These are phyloP conservation scores for Conistra vaccinii DNA, from an alignment of 2,888 invertebrate species.

Conservation along the genomic window DNA sequence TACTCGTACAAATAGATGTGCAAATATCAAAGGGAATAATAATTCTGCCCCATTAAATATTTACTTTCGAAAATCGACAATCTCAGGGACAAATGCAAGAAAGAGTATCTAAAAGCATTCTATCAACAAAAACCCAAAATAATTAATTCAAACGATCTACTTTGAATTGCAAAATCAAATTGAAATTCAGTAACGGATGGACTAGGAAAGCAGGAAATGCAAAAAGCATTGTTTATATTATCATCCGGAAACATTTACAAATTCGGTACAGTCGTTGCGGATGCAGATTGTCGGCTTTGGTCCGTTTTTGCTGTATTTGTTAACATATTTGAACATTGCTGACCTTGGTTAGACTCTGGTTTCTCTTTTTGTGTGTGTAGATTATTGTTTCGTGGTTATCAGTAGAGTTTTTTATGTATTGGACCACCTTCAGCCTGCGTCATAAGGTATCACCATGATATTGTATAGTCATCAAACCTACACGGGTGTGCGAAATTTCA, in stretches of 20 bases:
- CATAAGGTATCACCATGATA: not conserved
- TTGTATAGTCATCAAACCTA: constrained; percentile 12
- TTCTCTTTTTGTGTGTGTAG: constrained; percentile 10
- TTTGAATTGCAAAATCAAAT: constrained; percentile 58
- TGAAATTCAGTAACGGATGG: constrained; percentile 52
- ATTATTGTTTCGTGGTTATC: not conserved
- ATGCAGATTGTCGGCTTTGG: constrained; percentile 34
- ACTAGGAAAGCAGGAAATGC: constrained; percentile 31
- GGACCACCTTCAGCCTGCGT: too few relatives aligned
- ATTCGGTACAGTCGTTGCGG: constrained; percentile 31
- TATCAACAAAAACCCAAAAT: constrained; percentile 20
- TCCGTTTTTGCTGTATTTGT: constrained; percentile 20
- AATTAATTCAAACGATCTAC: constrained; percentile 35
- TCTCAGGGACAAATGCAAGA: not conserved
- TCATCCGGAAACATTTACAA: constrained; percentile 47
- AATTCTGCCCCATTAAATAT: not conserved
- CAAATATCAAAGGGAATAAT: constrained; percentile 1
- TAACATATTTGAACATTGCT: constrained; percentile 21
- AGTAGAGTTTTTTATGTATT: not conserved
- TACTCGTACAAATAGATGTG: constrained; percentile 6
- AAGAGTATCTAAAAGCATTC: not conserved
- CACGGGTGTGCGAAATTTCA: constrained; percentile 13
- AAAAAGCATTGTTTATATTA: constrained; percentile 52
- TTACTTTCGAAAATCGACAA: not conserved
- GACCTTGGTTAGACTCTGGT: constrained; percentile 13